These are phyloP conservation scores for Decapterus maruadsi DNA, from an alignment of 2,797 vertebrate genomes.

Conservation along the genomic window DNA sequence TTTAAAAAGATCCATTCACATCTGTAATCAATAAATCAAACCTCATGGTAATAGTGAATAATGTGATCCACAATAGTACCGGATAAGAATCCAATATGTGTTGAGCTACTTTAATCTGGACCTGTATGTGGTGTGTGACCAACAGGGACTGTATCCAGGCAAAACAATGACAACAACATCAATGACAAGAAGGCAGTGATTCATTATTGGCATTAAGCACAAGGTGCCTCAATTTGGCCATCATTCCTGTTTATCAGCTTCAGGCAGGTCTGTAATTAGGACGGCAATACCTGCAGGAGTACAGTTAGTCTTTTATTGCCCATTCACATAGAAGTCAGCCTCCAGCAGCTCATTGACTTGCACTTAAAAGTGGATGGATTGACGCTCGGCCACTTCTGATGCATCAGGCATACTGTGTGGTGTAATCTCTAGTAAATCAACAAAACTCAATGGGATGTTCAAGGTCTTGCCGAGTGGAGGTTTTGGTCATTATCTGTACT, in stretches of 20 bases:
- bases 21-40: no score
- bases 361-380: constrained; percentile 47
- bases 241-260: constrained; percentile 57
- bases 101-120: background rate
- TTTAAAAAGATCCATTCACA: no score
- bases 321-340: constrained; percentile 53
- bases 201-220: constrained; percentile 40
- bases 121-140: no score
- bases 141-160: background rate
- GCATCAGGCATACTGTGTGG: background rate
- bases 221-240: constrained; percentile 39
- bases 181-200: constrained; percentile 40
- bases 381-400: constrained; percentile 16
- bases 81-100: background rate
- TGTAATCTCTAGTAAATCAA: constrained; percentile 32
- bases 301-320: constrained; percentile 66
- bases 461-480: background rate
- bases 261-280: constrained; percentile 62
- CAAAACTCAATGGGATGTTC: background rate
- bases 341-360: constrained; percentile 39
- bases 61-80: background rate
- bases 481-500: constrained; percentile 1
- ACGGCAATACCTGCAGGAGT: constrained; percentile 52
- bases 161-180: constrained; percentile 21
- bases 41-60: constrained; percentile 1